phyloP scores from a whole-genome alignment of 2,888 invertebrate genomes.

The Drosophila atroscutellata region DNA sequence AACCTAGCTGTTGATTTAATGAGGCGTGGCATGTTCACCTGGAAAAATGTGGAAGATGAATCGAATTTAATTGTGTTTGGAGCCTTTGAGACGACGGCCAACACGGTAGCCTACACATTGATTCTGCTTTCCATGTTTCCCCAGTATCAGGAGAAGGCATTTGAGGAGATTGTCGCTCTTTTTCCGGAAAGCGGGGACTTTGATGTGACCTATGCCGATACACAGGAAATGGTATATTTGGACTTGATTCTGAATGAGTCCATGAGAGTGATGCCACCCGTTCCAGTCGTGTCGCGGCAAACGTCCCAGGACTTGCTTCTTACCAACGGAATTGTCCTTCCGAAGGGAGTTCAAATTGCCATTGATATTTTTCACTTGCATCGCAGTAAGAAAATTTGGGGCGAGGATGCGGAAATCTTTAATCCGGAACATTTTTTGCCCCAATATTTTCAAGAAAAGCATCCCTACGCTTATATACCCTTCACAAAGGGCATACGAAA shows the following conservation, averaged over 20 bases:
- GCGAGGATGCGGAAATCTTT: slow-evolving; percentile 80
- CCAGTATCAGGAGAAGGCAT: slow-evolving; percentile 78
- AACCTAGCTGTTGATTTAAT: slow-evolving; percentile 77
- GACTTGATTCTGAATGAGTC: slow-evolving; percentile 83
- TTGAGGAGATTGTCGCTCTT: slow-evolving; percentile 75
- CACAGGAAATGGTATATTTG: slow-evolving; percentile 80
- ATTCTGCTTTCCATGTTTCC: slow-evolving; percentile 82
- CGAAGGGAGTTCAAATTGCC: slow-evolving; percentile 80
- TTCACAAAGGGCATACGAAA: slow-evolving; percentile 83
- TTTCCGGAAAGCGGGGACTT: slow-evolving; percentile 69
- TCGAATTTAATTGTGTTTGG: slow-evolving; percentile 82
- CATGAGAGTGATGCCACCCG: slow-evolving; percentile 82
- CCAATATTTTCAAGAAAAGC: slow-evolving; percentile 76
- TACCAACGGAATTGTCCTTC: slow-evolving; percentile 77
- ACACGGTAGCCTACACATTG: slow-evolving; percentile 72
- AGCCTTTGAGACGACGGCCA: slow-evolving; percentile 84
- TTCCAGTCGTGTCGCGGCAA: slow-evolving; percentile 80
- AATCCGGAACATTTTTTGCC: slow-evolving; percentile 84
- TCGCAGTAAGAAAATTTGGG: slow-evolving; percentile 82
- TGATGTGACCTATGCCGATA: slow-evolving; percentile 75
- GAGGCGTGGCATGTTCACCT: slow-evolving; percentile 70
- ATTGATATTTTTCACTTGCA: slow-evolving; percentile 83
- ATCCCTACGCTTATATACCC: slow-evolving; percentile 83
- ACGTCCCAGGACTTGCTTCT: slow-evolving; percentile 69
- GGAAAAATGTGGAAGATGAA: slow-evolving; percentile 80